Percentiles rank a stretch among this genome's conserved stretches.
These are phyloP conservation scores for Ovis aries DNA, from an alignment of 2,113 vertebrate genomes.

Conservation along the genomic window ARS-UI_Ramb_v3.0 NC_056067.1:16098501-16099000, in stretches of 20 bases:
- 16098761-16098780: conserved; percentile 19
- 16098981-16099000: conserved; percentile 81
- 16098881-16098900: background rate
- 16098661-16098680: background rate
- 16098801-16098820: conserved; percentile 30
- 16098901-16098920: background rate
- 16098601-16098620: conserved; percentile 76
- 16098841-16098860: background rate
- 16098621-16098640: conserved; percentile 81
- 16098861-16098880: background rate
- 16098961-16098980: conserved; percentile 60
- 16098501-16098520: conserved; percentile 83
- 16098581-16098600: conserved; percentile 20
- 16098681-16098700: background rate
- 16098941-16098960: conserved; percentile 67
- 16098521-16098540: conserved; percentile 79
- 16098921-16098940: conserved; percentile 78
- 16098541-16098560: conserved; percentile 81
- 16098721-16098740: conserved; percentile 17
- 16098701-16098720: background rate
- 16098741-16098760: conserved; percentile 41
- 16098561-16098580: conserved; percentile 80
- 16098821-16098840: conserved; percentile 40
- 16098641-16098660: conserved; percentile 42
- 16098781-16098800: conserved; percentile 17